phyloP scores from a whole-genome alignment of 2,797 vertebrate species.

The Cynopterus sphinx region DNA sequence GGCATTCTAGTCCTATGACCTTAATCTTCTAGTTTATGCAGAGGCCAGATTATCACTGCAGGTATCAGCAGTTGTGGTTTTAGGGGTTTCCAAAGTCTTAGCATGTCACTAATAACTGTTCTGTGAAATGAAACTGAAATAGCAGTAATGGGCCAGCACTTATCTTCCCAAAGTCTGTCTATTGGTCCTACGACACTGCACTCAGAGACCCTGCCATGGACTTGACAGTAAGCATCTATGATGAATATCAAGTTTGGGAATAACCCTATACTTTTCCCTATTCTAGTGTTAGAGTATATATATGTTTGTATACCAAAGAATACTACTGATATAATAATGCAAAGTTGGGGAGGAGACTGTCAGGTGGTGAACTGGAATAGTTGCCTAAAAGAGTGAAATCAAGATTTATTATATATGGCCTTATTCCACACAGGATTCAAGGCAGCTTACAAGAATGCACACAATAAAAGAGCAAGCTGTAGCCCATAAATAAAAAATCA shows the following conservation, averaged over 20 bases:
- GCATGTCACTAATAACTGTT: background rate
- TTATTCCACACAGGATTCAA: slow-evolving; percentile 24
- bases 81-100: background rate
- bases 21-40: background rate
- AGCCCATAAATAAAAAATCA: slow-evolving; percentile 58
- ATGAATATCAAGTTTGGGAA: background rate
- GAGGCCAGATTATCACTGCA: background rate
- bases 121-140: background rate
- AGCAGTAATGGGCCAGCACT: background rate
- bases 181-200: background rate
- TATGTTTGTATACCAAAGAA: background rate
- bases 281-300: background rate
- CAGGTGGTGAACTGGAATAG: background rate
- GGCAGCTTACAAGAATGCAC: slow-evolving; percentile 4
- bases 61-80: background rate
- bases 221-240: background rate
- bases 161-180: background rate
- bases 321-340: background rate
- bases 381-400: slow-evolving; percentile 26
- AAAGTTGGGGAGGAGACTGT: background rate
- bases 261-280: background rate
- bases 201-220: background rate
- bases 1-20: background rate
- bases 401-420: slow-evolving; percentile 44
- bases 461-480: slow-evolving; percentile 43